Conservation (phyloP, 2,113 vertebrate species). For the Neofelis nebulosa region DNA sequence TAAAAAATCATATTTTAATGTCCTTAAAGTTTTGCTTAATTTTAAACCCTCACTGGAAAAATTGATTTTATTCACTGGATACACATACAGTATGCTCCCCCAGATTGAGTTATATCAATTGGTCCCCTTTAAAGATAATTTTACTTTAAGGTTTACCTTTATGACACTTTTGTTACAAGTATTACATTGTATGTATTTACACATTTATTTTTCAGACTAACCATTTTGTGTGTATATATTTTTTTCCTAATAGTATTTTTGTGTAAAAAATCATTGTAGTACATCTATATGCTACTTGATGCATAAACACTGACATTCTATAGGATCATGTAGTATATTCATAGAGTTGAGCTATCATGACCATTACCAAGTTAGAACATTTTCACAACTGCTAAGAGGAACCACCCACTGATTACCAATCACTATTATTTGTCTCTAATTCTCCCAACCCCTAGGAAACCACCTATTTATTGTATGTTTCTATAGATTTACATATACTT, state of each 20-base stretch:
- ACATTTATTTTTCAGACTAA: not conserved
- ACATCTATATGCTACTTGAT: not conserved
- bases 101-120: not conserved
- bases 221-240: not conserved
- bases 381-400: not conserved
- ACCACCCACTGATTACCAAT: not conserved
- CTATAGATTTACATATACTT: not conserved
- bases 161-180: not conserved
- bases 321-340: not conserved
- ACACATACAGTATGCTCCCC: not conserved
- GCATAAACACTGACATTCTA: not conserved
- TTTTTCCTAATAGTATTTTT: not conserved
- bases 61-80: not conserved
- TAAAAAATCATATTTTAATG: not conserved
- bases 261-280: not conserved
- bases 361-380: not conserved
- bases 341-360: not conserved
- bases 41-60: not conserved
- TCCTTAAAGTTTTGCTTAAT: not conserved
- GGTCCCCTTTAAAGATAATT: not conserved
- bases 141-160: not conserved
- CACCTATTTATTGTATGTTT: not conserved
- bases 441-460: not conserved
- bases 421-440: not conserved
- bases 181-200: not conserved